A percentile compares a stretch with the other conserved stretches of the same genome.
Evolutionary conservation across 2,888 invertebrate species (phyloP).

Genomic region (Thereva unica): DNA sequence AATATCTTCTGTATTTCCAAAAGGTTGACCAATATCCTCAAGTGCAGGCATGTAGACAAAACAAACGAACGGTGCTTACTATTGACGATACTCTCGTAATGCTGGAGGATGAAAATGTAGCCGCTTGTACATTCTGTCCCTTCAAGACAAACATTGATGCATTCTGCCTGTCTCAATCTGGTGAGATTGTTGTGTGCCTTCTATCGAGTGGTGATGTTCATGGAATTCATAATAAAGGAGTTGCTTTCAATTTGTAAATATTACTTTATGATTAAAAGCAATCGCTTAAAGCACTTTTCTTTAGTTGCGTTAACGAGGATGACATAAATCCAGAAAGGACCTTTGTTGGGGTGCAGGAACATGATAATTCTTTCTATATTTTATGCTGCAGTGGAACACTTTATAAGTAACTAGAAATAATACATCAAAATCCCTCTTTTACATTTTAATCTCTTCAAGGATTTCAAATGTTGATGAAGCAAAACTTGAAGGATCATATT

Average conservation of each 20-base stretch:
- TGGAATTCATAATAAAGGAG: slow-evolving; percentile 54
- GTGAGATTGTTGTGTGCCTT: slow-evolving; percentile 54
- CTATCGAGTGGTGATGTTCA: slow-evolving; percentile 54
- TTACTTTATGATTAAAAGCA: neutral
- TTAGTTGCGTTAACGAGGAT: slow-evolving; percentile 48
- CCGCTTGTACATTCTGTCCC: slow-evolving; percentile 52
- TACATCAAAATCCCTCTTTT: neutral
- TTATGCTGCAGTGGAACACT: slow-evolving; percentile 53
- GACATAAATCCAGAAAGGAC: slow-evolving; percentile 48
- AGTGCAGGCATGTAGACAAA: slow-evolving; percentile 52
- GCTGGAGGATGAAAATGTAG: slow-evolving; percentile 53
- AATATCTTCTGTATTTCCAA: slow-evolving; percentile 11
- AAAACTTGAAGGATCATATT: slow-evolving; percentile 42
- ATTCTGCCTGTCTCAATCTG: slow-evolving; percentile 51
- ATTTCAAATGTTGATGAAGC: slow-evolving; percentile 51
- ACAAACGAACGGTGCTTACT: slow-evolving; percentile 53
- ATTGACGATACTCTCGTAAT: slow-evolving; percentile 53
- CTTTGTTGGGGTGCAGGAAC: slow-evolving; percentile 50
- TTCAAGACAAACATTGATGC: slow-evolving; percentile 53
- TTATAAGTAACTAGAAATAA: slow-evolving; percentile 49
- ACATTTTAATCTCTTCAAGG: neutral
- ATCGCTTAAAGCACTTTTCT: slow-evolving; percentile 9
- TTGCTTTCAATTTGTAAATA: slow-evolving; percentile 51
- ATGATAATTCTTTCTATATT: slow-evolving; percentile 48
- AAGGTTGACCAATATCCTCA: slow-evolving; percentile 51